phyloP scores from a whole-genome alignment of 2,888 invertebrate genomes.

The Drosophila trichaetosa region DNA sequence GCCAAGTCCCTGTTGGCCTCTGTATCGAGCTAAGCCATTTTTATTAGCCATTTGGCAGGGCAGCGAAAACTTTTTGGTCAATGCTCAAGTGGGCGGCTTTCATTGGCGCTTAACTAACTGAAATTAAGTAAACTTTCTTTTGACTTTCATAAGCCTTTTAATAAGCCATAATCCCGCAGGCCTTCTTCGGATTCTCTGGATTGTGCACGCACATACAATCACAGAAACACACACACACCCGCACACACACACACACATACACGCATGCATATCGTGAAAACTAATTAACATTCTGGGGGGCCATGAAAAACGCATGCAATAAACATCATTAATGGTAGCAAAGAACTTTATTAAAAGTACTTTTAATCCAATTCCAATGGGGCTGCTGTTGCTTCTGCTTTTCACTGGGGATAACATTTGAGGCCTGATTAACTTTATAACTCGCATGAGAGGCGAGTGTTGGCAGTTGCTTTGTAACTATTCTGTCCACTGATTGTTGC shows the following conservation, averaged over 20 bases:
- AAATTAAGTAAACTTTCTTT: constrained; percentile 80
- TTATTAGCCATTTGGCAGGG: constrained; percentile 74
- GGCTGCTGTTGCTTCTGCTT: constrained; percentile 20
- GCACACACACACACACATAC: constrained; percentile 21
- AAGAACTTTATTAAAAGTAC: constrained; percentile 79
- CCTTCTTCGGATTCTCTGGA: constrained; percentile 58
- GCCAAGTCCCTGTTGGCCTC: constrained; percentile 52
- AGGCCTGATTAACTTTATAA: constrained; percentile 68
- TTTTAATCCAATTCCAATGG: constrained; percentile 68
- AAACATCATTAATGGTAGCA: constrained; percentile 76
- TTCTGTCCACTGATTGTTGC: constrained; percentile 22
- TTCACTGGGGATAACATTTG: constrained; percentile 57
- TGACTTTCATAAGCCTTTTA: constrained; percentile 80
- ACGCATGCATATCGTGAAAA: constrained; percentile 68
- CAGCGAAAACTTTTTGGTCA: constrained; percentile 65
- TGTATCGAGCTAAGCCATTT: constrained; percentile 54
- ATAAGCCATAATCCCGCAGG: constrained; percentile 78
- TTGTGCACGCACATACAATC: constrained; percentile 41
- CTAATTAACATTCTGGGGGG: constrained; percentile 72
- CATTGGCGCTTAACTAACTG: constrained; percentile 79
- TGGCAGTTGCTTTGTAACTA: constrained; percentile 35
- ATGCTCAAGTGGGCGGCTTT: constrained; percentile 77
- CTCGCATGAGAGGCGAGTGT: constrained; percentile 42
- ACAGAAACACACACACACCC: constrained; percentile 29
- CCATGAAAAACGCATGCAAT: constrained; percentile 65